Conservation (phyloP, 2,797 vertebrate species). For the Gephyroberyx darwinii region DNA sequence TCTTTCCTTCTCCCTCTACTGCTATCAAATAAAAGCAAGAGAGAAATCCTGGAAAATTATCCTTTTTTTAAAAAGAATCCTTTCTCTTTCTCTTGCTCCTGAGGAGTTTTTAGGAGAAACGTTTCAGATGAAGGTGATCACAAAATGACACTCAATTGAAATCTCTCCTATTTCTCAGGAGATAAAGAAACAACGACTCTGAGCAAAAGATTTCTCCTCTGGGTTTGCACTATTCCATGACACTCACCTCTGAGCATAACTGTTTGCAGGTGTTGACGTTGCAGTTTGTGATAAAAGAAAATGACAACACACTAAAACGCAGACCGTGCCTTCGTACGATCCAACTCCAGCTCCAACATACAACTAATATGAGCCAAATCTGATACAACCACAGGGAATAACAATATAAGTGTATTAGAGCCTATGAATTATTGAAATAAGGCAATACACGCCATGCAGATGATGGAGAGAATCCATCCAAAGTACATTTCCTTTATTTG, state of each 20-base stretch:
- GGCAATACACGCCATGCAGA: conserved; percentile 27
- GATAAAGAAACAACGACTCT: too few relatives aligned
- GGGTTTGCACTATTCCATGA: background rate
- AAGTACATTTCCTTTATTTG: conserved; percentile 58
- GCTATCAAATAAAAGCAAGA: too few relatives aligned
- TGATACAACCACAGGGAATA: conserved; percentile 29
- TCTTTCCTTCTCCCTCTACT: too few relatives aligned
- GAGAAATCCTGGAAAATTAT: too few relatives aligned
- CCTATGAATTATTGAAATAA: conserved; percentile 49
- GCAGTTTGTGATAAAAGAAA: background rate
- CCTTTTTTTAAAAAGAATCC: too few relatives aligned
- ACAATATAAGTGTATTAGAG: conserved; percentile 39
- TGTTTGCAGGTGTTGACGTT: conserved; percentile 1
- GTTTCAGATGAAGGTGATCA: too few relatives aligned
- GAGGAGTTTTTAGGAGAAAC: too few relatives aligned
- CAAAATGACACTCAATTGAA: too few relatives aligned
- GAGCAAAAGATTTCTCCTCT: too few relatives aligned
- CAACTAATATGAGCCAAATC: conserved; percentile 18
- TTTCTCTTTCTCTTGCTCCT: too few relatives aligned
- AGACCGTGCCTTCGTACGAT: background rate
- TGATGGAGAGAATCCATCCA: conserved; percentile 34
- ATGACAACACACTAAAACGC: conserved; percentile 21
- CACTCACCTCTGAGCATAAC: background rate
- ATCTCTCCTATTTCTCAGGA: too few relatives aligned
- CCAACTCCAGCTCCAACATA: conserved; percentile 28